Percentiles rank a stretch among this genome's conserved stretches.
Conservation (phyloP, 1,140 invertebrate genomes). For the Odontomachus brunneus region DNA sequence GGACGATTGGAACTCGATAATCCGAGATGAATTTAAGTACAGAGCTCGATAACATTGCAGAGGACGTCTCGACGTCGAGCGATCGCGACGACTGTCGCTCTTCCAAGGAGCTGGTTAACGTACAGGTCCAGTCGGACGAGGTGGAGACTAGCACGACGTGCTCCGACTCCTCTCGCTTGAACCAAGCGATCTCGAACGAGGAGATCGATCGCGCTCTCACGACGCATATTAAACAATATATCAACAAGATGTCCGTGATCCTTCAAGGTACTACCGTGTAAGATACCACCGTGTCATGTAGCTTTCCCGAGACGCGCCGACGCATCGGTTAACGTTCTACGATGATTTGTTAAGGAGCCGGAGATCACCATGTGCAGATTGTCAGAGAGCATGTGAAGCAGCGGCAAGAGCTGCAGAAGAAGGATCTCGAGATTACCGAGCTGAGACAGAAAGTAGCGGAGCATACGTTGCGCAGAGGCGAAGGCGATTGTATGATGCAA, state of each 20-base stretch:
- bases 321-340: background rate
- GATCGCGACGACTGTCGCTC: constrained; percentile 9
- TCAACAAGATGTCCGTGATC: constrained; percentile 55
- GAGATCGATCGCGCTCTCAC: constrained; percentile 65
- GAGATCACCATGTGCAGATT: constrained; percentile 54
- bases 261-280: constrained; percentile 64
- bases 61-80: constrained; percentile 25
- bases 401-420: constrained; percentile 60
- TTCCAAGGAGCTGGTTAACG: constrained; percentile 27
- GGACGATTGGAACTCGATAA: background rate
- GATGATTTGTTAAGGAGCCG: constrained; percentile 48
- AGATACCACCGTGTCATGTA: background rate
- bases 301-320: no score
- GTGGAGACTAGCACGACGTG: constrained; percentile 8
- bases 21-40: background rate
- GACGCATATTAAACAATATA: constrained; percentile 62
- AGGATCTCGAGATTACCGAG: constrained; percentile 61
- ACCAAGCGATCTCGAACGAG: constrained; percentile 42
- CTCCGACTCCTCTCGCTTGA: constrained; percentile 18
- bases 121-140: constrained; percentile 43
- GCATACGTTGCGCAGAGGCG: constrained; percentile 36
- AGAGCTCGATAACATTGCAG: constrained; percentile 32
- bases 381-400: constrained; percentile 54
- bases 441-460: constrained; percentile 60
- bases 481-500: constrained; percentile 56